These are phyloP conservation scores for Pinctada fucata DNA, from an alignment of 2,888 invertebrate species.

Conservation along the genomic window DNA sequence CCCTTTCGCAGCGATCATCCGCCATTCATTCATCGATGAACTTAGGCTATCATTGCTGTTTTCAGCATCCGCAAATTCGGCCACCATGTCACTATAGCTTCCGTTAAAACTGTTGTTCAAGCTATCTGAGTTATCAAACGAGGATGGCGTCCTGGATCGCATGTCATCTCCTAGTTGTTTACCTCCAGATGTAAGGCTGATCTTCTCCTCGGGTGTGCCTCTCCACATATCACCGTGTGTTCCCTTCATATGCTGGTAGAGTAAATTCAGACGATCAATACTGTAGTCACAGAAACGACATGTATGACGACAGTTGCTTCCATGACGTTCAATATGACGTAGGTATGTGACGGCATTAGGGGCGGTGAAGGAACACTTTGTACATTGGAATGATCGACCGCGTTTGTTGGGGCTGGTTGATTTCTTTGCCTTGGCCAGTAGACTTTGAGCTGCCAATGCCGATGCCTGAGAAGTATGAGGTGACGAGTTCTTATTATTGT, in stretches of 20 bases:
- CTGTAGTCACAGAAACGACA: constrained; percentile 74
- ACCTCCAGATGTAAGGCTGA: constrained; percentile 42
- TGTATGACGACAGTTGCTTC: constrained; percentile 67
- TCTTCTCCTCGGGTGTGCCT: constrained; percentile 57
- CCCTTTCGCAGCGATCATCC: constrained; percentile 63
- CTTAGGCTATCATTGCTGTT: constrained; percentile 28
- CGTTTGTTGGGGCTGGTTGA: constrained; percentile 60
- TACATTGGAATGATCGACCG: constrained; percentile 64
- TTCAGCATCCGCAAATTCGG: constrained; percentile 27
- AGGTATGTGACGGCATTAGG: constrained; percentile 64
- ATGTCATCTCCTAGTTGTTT: constrained; percentile 6
- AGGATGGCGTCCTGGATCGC: neutral
- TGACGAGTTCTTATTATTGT: constrained; percentile 23
- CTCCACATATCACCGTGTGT: constrained; percentile 64
- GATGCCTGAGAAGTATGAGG: constrained; percentile 9
- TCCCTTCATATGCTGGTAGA: constrained; percentile 72
- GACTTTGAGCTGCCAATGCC: constrained; percentile 21
- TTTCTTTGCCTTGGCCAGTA: constrained; percentile 54
- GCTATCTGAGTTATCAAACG: constrained; percentile 32
- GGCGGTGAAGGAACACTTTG: constrained; percentile 68
- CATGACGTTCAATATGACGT: constrained; percentile 67
- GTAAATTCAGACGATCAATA: constrained; percentile 67
- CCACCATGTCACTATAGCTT: constrained; percentile 18
- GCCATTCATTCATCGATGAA: constrained; percentile 35
- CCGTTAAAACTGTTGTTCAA: constrained; percentile 46